Conservation (phyloP, 2,797 vertebrate genomes). For the Naso thynnoides region DNA sequence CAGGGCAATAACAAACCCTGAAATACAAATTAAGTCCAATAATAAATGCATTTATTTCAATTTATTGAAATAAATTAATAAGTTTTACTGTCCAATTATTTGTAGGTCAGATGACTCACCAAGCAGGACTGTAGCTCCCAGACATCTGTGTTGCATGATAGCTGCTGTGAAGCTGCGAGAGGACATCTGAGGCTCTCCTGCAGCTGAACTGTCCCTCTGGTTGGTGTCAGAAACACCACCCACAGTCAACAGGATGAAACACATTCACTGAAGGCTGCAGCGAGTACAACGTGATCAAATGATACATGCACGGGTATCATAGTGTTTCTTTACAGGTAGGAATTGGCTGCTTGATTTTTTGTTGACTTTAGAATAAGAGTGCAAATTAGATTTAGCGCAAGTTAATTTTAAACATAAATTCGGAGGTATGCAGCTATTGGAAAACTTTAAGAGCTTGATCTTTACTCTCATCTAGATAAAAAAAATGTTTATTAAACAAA, state of each 20-base stretch:
- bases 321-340: background rate
- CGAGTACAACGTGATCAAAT: conserved; percentile 24
- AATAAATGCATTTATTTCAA: background rate
- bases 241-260: conserved; percentile 50
- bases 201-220: conserved; percentile 23
- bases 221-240: conserved; percentile 49
- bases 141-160: conserved; percentile 52
- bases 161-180: conserved; percentile 43
- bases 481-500: too few species aligned
- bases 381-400: too few species aligned
- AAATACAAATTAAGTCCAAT: conserved; percentile 62
- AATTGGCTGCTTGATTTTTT: background rate
- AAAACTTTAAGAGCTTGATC: too few species aligned
- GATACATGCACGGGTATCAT: too few species aligned
- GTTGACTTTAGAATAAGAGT: background rate
- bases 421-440: too few species aligned
- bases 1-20: conserved; percentile 83
- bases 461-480: too few species aligned
- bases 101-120: conserved; percentile 69
- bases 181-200: conserved; percentile 54
- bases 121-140: conserved; percentile 58
- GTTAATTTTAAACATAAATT: too few species aligned
- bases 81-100: background rate
- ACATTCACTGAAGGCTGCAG: conserved; percentile 44
- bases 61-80: background rate